A percentile compares a stretch with the other conserved stretches of the same genome.
These are phyloP conservation scores for Pedetes capensis DNA, from an alignment of 2,113 vertebrate species.

Conservation along the genomic window DNA sequence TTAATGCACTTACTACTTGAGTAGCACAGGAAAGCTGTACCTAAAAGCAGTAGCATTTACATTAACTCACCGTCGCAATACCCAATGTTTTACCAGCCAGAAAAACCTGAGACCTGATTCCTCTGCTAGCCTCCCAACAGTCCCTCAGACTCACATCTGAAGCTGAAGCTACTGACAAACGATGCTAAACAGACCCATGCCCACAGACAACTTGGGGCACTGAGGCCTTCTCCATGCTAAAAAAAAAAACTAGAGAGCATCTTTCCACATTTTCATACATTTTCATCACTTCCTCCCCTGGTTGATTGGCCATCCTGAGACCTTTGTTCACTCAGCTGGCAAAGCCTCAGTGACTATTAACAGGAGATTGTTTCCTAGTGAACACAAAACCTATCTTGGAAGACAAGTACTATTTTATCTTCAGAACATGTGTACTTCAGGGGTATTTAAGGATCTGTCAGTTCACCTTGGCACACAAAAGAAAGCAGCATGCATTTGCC, in stretches of 20 bases:
- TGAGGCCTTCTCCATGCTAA: not conserved
- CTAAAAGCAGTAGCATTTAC: not conserved
- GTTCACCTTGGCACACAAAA: not conserved
- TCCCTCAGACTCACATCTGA: not conserved
- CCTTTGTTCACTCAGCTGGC: not conserved
- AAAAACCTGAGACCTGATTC: not conserved
- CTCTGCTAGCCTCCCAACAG: not conserved
- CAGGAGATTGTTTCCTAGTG: not conserved
- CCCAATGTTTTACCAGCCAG: not conserved
- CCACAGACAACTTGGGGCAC: not conserved
- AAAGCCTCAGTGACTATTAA: not conserved
- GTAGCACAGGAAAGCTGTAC: accelerated
- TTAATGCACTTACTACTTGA: not conserved
- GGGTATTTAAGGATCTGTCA: not conserved
- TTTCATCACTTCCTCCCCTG: not conserved
- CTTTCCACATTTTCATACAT: no score
- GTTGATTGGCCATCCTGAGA: not conserved
- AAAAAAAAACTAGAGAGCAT: not conserved
- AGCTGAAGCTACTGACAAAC: not conserved
- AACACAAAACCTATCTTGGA: not conserved
- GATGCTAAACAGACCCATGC: not conserved
- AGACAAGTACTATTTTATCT: not conserved
- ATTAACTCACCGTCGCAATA: not conserved
- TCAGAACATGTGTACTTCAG: not conserved
- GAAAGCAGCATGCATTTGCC: not conserved